phyloP scores from a whole-genome alignment of 2,888 invertebrate species.

The Nineta flava region DNA sequence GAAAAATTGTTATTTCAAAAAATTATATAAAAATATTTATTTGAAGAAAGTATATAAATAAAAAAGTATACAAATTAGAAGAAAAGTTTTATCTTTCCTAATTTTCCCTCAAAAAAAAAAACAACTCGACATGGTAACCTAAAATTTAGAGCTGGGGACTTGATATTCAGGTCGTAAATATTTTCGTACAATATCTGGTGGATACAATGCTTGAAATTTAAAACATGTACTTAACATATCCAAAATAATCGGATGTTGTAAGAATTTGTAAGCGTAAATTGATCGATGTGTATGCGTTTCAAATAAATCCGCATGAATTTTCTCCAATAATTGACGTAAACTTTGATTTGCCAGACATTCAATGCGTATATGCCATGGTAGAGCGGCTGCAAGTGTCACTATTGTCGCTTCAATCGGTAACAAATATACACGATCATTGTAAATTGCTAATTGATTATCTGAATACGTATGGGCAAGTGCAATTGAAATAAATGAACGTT shows the following conservation, averaged over 20 bases:
- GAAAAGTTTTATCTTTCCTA: too few relatives aligned
- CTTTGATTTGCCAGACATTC: slow-evolving; percentile 18
- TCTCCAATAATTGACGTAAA: slow-evolving; percentile 19
- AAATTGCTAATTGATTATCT: neutral
- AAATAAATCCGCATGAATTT: slow-evolving; percentile 18
- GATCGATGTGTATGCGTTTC: slow-evolving; percentile 4
- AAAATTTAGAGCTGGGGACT: too few relatives aligned
- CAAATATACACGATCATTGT: slow-evolving; percentile 14
- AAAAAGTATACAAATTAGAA: too few relatives aligned
- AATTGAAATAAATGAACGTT: neutral
- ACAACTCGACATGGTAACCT: too few relatives aligned
- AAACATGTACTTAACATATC: neutral
- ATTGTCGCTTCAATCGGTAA: slow-evolving; percentile 20
- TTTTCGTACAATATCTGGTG: neutral
- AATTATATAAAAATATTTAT: too few relatives aligned
- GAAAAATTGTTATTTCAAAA: too few relatives aligned
- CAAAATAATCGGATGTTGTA: slow-evolving; percentile 2
- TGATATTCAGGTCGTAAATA: neutral
- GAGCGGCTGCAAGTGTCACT: slow-evolving; percentile 17
- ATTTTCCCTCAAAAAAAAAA: too few relatives aligned
- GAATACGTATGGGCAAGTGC: neutral
- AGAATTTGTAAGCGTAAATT: neutral
- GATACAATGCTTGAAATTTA: slow-evolving; percentile 1
- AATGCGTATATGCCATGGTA: slow-evolving; percentile 21
- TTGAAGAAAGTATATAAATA: too few relatives aligned